These are phyloP conservation scores for Pomatorhinus ruficollis DNA, from an alignment of 2,113 vertebrate genomes.

Conservation along the genomic window DNA sequence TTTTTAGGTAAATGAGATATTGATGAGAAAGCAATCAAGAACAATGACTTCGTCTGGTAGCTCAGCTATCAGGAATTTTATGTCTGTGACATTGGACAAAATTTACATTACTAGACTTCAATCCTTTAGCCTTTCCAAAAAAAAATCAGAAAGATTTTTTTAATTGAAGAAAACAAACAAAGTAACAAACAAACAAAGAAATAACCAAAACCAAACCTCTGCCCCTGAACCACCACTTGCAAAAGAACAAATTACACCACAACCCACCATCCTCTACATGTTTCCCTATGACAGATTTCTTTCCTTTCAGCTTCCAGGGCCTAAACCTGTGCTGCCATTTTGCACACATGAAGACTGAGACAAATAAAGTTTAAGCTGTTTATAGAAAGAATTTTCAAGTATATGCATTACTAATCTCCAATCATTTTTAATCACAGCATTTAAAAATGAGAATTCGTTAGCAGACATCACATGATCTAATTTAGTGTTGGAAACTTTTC, in stretches of 20 bases:
- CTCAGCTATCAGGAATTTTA: neutral
- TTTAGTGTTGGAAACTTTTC: neutral
- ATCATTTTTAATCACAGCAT: neutral
- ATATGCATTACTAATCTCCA: neutral
- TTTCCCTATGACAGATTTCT: neutral
- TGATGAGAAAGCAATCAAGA: neutral
- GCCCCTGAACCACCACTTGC: rapidly evolving
- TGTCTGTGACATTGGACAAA: neutral
- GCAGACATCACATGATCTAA: neutral
- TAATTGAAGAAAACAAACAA: neutral
- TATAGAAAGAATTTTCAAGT: neutral
- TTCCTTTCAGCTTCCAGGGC: neutral
- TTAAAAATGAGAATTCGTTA: neutral
- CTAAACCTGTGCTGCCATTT: neutral
- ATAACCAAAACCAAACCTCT: rapidly evolving
- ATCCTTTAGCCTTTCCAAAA: neutral
- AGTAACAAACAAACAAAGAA: too few species aligned
- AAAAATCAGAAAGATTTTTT: neutral
- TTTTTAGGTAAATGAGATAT: neutral
- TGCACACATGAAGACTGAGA: neutral
- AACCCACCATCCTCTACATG: rapidly evolving
- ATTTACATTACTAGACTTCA: neutral
- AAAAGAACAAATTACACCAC: neutral
- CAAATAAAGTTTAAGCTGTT: neutral
- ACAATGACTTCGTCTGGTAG: neutral